Evolutionary conservation across 2,888 invertebrate genomes (phyloP).

Genomic region (Myopa tessellatipennis): DNA sequence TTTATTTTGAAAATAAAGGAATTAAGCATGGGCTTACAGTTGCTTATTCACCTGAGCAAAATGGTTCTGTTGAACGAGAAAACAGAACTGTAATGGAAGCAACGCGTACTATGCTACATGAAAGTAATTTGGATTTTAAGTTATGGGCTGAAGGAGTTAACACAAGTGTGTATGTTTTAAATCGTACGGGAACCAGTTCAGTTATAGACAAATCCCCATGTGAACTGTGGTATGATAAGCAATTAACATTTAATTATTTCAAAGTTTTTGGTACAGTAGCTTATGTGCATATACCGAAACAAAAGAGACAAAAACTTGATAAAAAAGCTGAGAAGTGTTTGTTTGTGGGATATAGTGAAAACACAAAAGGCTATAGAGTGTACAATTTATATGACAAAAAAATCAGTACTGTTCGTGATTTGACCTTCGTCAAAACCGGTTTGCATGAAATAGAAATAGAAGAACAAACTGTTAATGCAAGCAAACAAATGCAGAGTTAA

Average conservation of each 20-base stretch:
- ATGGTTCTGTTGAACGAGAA: constrained; percentile 60
- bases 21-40: constrained; percentile 43
- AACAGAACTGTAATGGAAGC: constrained; percentile 60
- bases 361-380: constrained; percentile 54
- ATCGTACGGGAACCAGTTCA: constrained; percentile 53
- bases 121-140: constrained; percentile 48
- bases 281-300: constrained; percentile 59
- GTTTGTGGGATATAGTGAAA: constrained; percentile 58
- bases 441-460: no score
- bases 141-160: constrained; percentile 60
- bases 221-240: constrained; percentile 50
- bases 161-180: constrained; percentile 36
- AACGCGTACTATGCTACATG: constrained; percentile 50
- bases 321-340: constrained; percentile 51
- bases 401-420: no score
- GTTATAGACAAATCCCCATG: constrained; percentile 51
- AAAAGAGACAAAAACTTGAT: constrained; percentile 58
- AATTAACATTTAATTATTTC: constrained; percentile 28
- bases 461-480: no score
- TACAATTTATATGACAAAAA: constrained; percentile 33
- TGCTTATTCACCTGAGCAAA: constrained; percentile 53
- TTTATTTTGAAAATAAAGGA: constrained; percentile 35
- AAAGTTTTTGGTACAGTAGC: constrained; percentile 62
- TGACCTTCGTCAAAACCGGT: no score
- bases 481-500: no score